Percentiles rank a stretch among this genome's conserved stretches.
Evolutionary conservation across 2,113 vertebrate genomes (phyloP).

Genomic region (Numida meleagris): DNA sequence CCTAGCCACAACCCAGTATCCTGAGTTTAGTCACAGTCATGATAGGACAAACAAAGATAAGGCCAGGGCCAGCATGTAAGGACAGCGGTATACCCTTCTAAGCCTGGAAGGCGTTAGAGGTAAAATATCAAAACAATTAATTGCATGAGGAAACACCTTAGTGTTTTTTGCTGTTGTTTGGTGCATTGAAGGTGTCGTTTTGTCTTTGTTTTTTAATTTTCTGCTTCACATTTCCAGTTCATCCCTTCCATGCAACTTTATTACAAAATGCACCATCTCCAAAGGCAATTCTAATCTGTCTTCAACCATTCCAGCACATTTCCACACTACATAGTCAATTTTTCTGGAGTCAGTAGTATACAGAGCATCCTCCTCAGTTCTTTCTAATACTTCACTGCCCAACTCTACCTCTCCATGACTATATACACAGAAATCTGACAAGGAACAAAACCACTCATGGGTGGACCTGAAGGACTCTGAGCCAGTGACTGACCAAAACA

Average conservation of each 20-base stretch:
- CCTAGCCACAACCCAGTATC: not conserved
- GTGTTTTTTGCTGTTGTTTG: not conserved
- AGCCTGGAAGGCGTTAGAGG: not conserved
- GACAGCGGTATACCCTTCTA: not conserved
- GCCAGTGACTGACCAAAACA: not conserved
- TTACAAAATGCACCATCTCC: not conserved
- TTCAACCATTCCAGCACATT: not conserved
- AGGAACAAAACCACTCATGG: not conserved
- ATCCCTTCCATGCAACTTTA: not conserved
- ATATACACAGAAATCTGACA: not conserved
- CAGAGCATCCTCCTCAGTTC: not conserved
- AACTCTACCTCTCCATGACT: not conserved
- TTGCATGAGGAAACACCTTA: not conserved
- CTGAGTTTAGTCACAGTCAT: accelerated
- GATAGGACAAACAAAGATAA: not conserved
- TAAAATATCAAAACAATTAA: not conserved
- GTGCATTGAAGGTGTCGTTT: not conserved
- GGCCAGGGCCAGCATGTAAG: too few relatives aligned
- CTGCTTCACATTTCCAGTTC: not conserved
- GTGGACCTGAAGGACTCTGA: not conserved
- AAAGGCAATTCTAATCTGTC: not conserved
- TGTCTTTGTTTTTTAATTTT: not conserved
- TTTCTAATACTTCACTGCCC: not conserved
- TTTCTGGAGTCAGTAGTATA: not conserved
- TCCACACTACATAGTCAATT: not conserved